phyloP scores from a whole-genome alignment of 2,113 vertebrate species.

The Pangasianodon hypophthalmus region DNA sequence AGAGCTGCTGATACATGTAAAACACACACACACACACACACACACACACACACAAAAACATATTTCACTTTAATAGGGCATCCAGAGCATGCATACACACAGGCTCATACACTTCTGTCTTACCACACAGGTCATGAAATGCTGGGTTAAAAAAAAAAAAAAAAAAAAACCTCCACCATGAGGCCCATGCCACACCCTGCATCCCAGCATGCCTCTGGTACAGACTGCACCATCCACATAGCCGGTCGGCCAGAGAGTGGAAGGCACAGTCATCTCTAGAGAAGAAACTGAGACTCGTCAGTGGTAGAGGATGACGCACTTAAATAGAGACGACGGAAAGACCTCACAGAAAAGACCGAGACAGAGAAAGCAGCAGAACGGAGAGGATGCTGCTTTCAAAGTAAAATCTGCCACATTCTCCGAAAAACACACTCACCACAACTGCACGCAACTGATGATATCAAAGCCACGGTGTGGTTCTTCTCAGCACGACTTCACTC shows the following conservation, averaged over 20 bases:
- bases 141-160: neutral
- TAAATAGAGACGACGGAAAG: slow-evolving; percentile 35
- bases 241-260: neutral
- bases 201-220: slow-evolving; percentile 18
- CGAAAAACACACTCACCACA: slow-evolving; percentile 26
- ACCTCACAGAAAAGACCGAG: slow-evolving; percentile 14
- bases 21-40: neutral
- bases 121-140: slow-evolving; percentile 1
- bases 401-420: slow-evolving; percentile 4
- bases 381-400: slow-evolving; percentile 12
- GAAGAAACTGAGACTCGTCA: slow-evolving; percentile 34
- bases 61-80: neutral
- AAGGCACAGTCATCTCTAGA: slow-evolving; percentile 40
- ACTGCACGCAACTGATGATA: neutral
- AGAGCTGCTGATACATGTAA: neutral
- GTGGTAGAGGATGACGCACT: neutral
- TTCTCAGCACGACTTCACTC: neutral
- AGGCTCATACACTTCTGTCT: neutral
- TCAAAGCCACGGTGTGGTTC: slow-evolving; percentile 19
- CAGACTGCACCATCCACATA: neutral
- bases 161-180: neutral
- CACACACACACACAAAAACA: too few relatives aligned
- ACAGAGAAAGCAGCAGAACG: neutral
- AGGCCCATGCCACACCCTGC: slow-evolving; percentile 5
- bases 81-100: neutral